These are phyloP conservation scores for Syngnathus rostellatus DNA, from an alignment of 2,797 vertebrate species.

Conservation along the genomic window DNA sequence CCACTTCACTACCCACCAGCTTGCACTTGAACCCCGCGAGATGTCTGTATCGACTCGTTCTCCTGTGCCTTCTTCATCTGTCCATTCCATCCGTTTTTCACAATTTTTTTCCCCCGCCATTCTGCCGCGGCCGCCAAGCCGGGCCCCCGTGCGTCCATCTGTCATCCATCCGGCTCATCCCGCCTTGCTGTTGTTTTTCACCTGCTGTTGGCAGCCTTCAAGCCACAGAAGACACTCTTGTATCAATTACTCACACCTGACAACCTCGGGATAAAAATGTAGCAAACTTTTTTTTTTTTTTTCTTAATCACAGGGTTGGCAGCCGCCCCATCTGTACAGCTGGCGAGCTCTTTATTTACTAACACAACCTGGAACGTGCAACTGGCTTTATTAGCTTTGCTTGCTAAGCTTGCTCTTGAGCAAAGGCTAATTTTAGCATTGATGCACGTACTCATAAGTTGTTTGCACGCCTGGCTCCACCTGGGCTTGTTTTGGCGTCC, in stretches of 20 bases:
- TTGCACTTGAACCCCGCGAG: not conserved
- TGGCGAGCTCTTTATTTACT: not conserved
- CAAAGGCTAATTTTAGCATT: constrained; percentile 15
- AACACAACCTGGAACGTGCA: not conserved
- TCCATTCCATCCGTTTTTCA: constrained; percentile 39
- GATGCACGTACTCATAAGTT: constrained; percentile 87
- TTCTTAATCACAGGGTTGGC: not conserved
- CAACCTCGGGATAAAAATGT: constrained; percentile 4
- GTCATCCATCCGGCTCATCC: constrained; percentile 40
- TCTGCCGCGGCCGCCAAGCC: constrained; percentile 55
- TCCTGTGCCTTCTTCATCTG: constrained; percentile 20
- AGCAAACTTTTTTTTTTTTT: not conserved
- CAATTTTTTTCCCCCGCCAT: constrained; percentile 9
- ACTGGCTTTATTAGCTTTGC: not conserved
- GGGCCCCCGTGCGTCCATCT: constrained; percentile 41
- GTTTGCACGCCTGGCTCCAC: constrained; percentile 92
- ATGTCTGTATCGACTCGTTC: constrained; percentile 1
- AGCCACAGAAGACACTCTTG: constrained; percentile 56
- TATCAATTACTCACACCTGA: constrained; percentile 55
- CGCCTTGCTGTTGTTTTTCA: constrained; percentile 60
- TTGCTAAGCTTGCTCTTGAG: not conserved
- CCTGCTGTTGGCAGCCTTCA: constrained; percentile 49
- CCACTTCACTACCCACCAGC: not conserved
- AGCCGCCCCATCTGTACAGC: not conserved
- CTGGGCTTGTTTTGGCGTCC: constrained; percentile 92